These are phyloP conservation scores for Potamarius usumacintae DNA, from an alignment of 2,113 vertebrate species.

Conservation along the genomic window DNA sequence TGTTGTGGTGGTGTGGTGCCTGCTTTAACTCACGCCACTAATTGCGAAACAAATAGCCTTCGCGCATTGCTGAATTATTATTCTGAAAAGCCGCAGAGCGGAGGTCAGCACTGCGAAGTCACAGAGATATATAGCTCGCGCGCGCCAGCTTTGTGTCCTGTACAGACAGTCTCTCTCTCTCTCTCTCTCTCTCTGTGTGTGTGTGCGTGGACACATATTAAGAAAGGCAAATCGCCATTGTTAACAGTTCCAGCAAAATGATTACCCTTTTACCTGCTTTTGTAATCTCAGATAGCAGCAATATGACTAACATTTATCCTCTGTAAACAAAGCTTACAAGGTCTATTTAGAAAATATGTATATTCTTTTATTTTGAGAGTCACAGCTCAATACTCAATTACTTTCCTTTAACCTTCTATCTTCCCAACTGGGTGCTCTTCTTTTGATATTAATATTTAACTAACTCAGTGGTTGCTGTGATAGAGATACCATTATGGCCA, in stretches of 20 bases:
- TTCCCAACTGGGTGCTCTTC: conserved; percentile 48
- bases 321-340: background rate
- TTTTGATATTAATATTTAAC: conserved; percentile 57
- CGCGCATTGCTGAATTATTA: conserved; percentile 66
- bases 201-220: conserved; percentile 58
- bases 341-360: conserved; percentile 37
- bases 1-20: conserved; percentile 61
- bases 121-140: conserved; percentile 71
- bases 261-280: conserved; percentile 11
- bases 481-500: conserved; percentile 50
- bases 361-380: conserved; percentile 39
- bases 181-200: background rate
- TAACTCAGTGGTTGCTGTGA: conserved; percentile 52
- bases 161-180: conserved; percentile 5
- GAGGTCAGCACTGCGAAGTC: conserved; percentile 72
- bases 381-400: conserved; percentile 34
- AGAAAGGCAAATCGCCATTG: conserved; percentile 58
- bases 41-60: conserved; percentile 74
- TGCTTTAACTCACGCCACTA: conserved; percentile 64
- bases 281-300: conserved; percentile 28
- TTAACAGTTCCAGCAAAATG: conserved; percentile 42
- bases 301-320: conserved; percentile 22
- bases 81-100: conserved; percentile 66
- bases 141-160: conserved; percentile 49
- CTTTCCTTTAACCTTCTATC: conserved; percentile 36